phyloP scores from a whole-genome alignment of 2,113 vertebrate genomes.

The Phalacrocorax aristotelis region DNA sequence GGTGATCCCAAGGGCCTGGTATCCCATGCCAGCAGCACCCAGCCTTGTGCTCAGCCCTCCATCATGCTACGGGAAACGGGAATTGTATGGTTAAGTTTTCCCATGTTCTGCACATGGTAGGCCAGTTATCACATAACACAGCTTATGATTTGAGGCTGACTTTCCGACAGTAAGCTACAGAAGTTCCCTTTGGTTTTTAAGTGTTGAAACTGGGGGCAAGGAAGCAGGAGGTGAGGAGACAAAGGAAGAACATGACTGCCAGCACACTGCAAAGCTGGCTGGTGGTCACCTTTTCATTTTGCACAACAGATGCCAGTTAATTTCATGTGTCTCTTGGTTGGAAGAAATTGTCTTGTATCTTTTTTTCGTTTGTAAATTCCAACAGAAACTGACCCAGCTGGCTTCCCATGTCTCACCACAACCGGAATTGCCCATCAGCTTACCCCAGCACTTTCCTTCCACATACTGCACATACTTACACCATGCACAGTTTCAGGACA shows the following conservation, averaged over 20 bases:
- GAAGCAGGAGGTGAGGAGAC: background rate
- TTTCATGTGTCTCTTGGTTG: fast-evolving
- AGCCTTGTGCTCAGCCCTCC: background rate
- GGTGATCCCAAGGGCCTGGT: background rate
- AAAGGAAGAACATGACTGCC: fast-evolving
- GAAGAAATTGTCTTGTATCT: background rate
- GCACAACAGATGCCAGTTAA: fast-evolving
- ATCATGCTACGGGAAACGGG: fast-evolving
- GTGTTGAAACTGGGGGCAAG: background rate
- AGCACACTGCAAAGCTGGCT: background rate
- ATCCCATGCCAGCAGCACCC: background rate
- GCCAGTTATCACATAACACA: fast-evolving
- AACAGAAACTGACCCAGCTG: fast-evolving
- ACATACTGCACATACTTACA: fast-evolving
- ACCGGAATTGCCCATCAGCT: background rate
- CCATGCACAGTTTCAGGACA: background rate
- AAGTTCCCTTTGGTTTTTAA: background rate
- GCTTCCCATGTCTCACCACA: background rate
- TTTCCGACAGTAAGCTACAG: fast-evolving
- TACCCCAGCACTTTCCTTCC: background rate
- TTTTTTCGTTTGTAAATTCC: background rate
- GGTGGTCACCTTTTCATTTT: background rate
- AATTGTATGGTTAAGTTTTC: fast-evolving
- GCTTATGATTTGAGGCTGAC: fast-evolving
- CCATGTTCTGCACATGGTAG: fast-evolving